Evolutionary conservation across 2,797 vertebrate genomes (phyloP).

Genomic region (Zalophus californianus): DNA sequence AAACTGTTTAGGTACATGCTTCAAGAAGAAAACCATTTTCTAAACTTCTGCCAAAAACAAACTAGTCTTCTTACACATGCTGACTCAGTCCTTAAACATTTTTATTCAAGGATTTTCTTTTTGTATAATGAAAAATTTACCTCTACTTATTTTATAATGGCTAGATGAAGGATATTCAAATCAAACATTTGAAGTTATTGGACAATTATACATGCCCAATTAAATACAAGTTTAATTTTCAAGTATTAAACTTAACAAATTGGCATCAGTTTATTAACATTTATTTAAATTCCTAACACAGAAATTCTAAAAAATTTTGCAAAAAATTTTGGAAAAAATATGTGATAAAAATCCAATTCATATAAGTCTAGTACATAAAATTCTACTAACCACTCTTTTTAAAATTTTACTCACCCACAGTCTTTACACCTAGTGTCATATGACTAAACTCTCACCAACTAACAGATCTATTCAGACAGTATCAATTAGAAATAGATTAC

Average conservation of each 20-base stretch:
- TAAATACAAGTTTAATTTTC: conserved; percentile 21
- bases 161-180: neutral
- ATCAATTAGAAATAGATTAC: neutral
- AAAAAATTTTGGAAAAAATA: neutral
- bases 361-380: neutral
- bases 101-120: neutral
- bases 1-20: neutral
- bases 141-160: neutral
- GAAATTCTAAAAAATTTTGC: neutral
- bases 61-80: neutral
- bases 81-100: neutral
- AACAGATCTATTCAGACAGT: conserved; percentile 3
- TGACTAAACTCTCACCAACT: neutral
- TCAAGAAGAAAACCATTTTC: neutral
- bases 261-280: conserved; percentile 4
- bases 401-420: neutral
- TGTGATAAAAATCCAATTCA: neutral
- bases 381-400: neutral
- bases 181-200: neutral
- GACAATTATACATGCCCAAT: neutral
- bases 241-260: conserved; percentile 7
- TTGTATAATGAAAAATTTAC: neutral
- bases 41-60: neutral
- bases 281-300: conserved; percentile 9
- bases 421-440: neutral